These are phyloP conservation scores for Acromyrmex charruanus DNA, from an alignment of 1,140 invertebrate genomes.

Conservation along the genomic window DNA sequence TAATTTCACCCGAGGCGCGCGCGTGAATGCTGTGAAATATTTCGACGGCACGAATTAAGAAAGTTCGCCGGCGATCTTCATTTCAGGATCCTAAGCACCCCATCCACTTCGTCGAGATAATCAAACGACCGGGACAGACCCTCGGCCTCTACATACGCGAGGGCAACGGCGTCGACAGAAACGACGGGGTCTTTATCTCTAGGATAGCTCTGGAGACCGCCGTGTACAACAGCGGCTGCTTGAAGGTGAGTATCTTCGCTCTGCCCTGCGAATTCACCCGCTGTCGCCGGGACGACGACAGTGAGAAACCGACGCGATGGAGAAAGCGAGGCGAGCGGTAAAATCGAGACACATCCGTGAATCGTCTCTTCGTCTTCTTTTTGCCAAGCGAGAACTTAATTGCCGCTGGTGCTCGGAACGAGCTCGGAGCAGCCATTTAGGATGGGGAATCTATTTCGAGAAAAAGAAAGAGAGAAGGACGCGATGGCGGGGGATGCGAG, in stretches of 20 bases:
- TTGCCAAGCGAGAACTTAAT: constrained; percentile 40
- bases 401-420: not conserved
- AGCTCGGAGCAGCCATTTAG: constrained; percentile 24
- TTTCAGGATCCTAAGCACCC: constrained; percentile 92
- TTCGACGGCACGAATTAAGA: constrained; percentile 30
- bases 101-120: constrained; percentile 99
- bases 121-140: constrained; percentile 99
- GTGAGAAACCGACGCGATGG: constrained; percentile 23
- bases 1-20: constrained; percentile 16
- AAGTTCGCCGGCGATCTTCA: constrained; percentile 58
- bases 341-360: constrained; percentile 24
- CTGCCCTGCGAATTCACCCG: not conserved
- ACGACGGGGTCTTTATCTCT: constrained; percentile 99
- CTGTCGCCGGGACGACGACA: not conserved
- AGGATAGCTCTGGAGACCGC: constrained; percentile 98
- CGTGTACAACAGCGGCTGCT: constrained; percentile 97
- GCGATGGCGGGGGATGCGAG: not conserved
- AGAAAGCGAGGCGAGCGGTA: not conserved
- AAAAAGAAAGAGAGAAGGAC: not conserved
- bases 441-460: constrained; percentile 34
- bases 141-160: constrained; percentile 99
- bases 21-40: constrained; percentile 33
- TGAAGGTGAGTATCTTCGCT: constrained; percentile 89
- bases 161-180: constrained; percentile 96
- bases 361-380: constrained; percentile 20